These are phyloP conservation scores for Archaeoteleia sp. DNA, from an alignment of 2,888 invertebrate species.

Conservation along the genomic window DNA sequence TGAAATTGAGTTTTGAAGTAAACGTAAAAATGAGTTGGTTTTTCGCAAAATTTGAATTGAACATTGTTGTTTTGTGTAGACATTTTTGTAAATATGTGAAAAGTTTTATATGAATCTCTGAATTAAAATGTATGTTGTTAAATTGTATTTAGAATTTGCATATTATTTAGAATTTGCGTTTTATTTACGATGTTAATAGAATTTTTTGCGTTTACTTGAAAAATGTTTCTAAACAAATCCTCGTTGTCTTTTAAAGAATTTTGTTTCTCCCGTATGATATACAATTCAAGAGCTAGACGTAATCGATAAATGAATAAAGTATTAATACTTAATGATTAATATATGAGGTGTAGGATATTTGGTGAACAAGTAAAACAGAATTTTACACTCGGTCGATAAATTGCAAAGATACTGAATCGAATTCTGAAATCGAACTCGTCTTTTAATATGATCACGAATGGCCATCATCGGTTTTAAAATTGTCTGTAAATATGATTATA, in stretches of 20 bases:
- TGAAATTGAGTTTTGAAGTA: slow-evolving; percentile 5
- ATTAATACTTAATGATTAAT: slow-evolving; percentile 59
- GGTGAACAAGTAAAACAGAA: slow-evolving; percentile 35
- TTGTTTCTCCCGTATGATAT: slow-evolving; percentile 62
- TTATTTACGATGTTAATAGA: not conserved
- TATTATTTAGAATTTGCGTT: slow-evolving; percentile 5
- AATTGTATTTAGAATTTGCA: too few relatives aligned
- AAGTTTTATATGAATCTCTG: too few relatives aligned
- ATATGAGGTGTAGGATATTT: slow-evolving; percentile 53
- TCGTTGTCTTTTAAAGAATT: slow-evolving; percentile 40
- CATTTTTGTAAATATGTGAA: too few relatives aligned
- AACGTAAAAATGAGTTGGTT: too few relatives aligned
- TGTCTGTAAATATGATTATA: slow-evolving; percentile 8
- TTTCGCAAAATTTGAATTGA: too few relatives aligned
- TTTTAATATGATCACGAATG: too few relatives aligned
- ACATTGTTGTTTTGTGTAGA: too few relatives aligned
- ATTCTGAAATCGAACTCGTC: too few relatives aligned
- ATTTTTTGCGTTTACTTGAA: slow-evolving; percentile 3
- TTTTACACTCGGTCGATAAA: slow-evolving; percentile 46
- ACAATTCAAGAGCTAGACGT: slow-evolving; percentile 64
- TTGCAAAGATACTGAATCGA: slow-evolving; percentile 44
- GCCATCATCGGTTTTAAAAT: slow-evolving; percentile 1
- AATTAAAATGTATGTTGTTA: too few relatives aligned
- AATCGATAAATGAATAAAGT: slow-evolving; percentile 61
- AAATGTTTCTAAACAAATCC: slow-evolving; percentile 39